Evolutionary conservation across 2,888 invertebrate species (phyloP).

Genomic region (Pristionchus exspectatus): DNA sequence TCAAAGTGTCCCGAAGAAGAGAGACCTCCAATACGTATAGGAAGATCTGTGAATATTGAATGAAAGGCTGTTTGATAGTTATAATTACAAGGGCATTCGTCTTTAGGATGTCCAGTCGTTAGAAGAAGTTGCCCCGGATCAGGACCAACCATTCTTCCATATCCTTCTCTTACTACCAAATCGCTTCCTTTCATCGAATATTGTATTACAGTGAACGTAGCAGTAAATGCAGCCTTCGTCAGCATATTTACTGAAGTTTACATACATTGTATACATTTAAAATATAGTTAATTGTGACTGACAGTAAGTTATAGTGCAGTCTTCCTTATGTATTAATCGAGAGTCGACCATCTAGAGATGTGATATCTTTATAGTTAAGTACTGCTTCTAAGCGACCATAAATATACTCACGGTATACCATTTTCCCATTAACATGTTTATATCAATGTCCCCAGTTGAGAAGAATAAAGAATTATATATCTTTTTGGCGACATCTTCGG

Average conservation of each 20-base stretch:
- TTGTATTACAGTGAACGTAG: constrained; percentile 70
- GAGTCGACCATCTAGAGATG: constrained; percentile 72
- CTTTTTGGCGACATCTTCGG: constrained; percentile 76
- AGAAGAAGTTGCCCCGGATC: constrained; percentile 76
- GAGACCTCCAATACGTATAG: constrained; percentile 71
- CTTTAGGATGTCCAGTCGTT: constrained; percentile 72
- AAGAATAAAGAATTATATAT: constrained; percentile 74
- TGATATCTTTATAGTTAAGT: not conserved
- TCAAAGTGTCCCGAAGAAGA: constrained; percentile 68
- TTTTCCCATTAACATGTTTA: constrained; percentile 73
- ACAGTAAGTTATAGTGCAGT: constrained; percentile 75
- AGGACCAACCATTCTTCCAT: constrained; percentile 74
- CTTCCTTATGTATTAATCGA: constrained; percentile 73
- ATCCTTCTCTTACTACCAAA: constrained; percentile 67
- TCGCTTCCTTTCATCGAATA: constrained; percentile 65
- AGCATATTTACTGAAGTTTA: constrained; percentile 67
- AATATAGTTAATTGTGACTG: constrained; percentile 66
- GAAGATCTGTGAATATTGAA: constrained; percentile 65
- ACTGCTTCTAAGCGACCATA: too few species aligned
- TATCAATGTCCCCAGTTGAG: constrained; percentile 75
- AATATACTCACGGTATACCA: constrained; percentile 74
- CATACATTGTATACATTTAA: not conserved
- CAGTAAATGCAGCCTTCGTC: constrained; percentile 65
- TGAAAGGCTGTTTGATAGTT: not conserved
- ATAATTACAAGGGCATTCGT: constrained; percentile 76